A percentile compares a stretch with the other conserved stretches of the same genome.
Conservation (phyloP, 2,113 vertebrate genomes). For the Delphinapterus leucas region DNA sequence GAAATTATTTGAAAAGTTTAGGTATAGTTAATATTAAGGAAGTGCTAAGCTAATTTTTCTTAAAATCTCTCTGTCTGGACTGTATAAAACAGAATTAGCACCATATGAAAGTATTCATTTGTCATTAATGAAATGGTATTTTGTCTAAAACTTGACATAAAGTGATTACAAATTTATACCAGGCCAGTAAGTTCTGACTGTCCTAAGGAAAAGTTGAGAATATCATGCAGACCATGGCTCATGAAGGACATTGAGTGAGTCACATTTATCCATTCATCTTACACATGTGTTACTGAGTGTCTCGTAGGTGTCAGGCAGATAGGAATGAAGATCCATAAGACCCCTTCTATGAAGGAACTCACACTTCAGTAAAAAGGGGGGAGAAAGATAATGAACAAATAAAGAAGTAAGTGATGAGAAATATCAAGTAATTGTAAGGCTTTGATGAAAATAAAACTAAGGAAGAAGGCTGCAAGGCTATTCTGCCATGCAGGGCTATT, state of each 20-base stretch:
- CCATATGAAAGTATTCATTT: background rate
- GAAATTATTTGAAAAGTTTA: background rate
- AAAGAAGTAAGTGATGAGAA: background rate
- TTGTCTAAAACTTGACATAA: background rate
- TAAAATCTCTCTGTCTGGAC: background rate
- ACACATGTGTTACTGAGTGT: background rate
- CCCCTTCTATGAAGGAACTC: background rate
- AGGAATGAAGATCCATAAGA: background rate
- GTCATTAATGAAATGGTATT: background rate
- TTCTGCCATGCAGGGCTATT: background rate
- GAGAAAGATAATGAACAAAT: background rate
- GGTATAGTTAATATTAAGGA: background rate
- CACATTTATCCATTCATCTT: background rate
- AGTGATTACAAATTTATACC: background rate
- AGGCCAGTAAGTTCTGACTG: background rate
- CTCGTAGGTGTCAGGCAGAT: background rate
- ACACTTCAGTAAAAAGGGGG: background rate
- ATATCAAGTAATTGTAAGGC: background rate
- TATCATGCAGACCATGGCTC: background rate
- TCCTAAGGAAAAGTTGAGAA: background rate
- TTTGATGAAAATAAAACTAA: background rate
- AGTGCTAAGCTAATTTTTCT: background rate
- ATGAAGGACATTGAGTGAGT: background rate
- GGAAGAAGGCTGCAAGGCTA: background rate
- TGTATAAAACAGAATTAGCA: background rate